Evolutionary conservation across 37 sponge, comb jelly and placozoan genomes (phyloP), one percentile per base, ranked within the genome.

Genomic region (Dysidea cf. avara): DNA sequence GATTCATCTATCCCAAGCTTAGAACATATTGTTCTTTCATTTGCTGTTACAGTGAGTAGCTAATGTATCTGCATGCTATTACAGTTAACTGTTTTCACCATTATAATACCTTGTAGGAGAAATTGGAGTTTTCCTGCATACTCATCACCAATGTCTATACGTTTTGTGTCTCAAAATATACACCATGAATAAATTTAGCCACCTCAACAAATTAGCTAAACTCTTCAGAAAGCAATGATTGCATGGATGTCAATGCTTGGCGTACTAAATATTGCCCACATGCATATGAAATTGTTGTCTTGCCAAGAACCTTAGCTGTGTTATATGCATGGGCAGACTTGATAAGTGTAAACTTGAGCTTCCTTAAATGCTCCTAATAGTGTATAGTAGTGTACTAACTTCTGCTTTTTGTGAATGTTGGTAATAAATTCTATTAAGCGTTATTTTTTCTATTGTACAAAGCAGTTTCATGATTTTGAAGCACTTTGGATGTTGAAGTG

Each of bases 331-430:
- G 56, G 3, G 79, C 30, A 20, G 68, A 39, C 18, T 88, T 77
- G 0, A 88, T 33, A 2, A 88, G 52, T 26, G 88, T 64, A 24
- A 26, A 88, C 74, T 18, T 77, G 83, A 13, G 68, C 60, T 31
- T 75, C 79, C 88, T 82, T 88, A 56, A 88, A 88, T 20, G 79
- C 78, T 69, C 78, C 83, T 4, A 81, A 50, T 21, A 88, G 39
- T 5, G 77, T 30, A 1, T 71, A 33, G 70, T 78, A 83, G n/a
- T n/a, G n/a, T n/a, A n/a, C n/a, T 16, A 83, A 59, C 14, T 24
- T 47, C 3, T 75, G 64, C 4, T 75, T 61, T 7, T 66, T 34
- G 11, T 24, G 36, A 43, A 83, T 67, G 0, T 68, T 63, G 2
- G 68, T 57, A 1, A 83, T 62, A n/a, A 58, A 62, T 21, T 31